Percentiles rank a stretch among this genome's conserved stretches.
phyloP scores from a whole-genome alignment of 2,888 invertebrate species.

The Fragum sueziense region DNA sequence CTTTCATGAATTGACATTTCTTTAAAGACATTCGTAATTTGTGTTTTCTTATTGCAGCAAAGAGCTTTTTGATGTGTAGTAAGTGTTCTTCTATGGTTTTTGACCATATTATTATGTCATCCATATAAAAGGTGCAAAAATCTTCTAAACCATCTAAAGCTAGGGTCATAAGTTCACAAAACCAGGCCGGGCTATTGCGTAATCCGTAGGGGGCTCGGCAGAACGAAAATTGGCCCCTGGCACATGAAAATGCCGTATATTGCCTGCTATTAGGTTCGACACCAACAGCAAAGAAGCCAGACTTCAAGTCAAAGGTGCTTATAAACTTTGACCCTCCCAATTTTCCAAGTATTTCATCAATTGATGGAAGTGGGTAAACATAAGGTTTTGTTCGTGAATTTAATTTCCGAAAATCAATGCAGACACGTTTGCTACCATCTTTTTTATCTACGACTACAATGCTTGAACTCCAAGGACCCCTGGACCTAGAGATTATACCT shows the following conservation, averaged over 20 bases:
- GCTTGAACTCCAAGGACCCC: background rate
- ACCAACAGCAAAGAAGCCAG: background rate
- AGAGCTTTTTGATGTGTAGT: background rate
- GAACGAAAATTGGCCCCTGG: background rate
- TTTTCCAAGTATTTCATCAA: constrained; percentile 3
- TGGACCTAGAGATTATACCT: background rate
- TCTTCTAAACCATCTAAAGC: constrained; percentile 3
- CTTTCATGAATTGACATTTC: constrained; percentile 19
- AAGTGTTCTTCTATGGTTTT: constrained; percentile 3
- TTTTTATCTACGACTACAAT: background rate
- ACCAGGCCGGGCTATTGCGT: background rate
- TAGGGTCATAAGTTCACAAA: background rate
- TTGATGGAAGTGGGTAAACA: background rate
- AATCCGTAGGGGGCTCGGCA: background rate
- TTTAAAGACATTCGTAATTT: background rate
- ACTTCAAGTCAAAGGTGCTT: background rate
- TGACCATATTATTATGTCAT: constrained; percentile 12
- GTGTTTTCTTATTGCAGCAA: background rate
- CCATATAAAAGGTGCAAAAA: background rate
- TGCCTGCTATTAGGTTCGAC: background rate
- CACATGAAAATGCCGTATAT: background rate
- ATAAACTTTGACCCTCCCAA: background rate
- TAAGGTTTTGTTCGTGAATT: background rate
- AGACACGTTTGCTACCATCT: background rate
- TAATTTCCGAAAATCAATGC: constrained; percentile 4